Percentiles rank a stretch among this genome's conserved stretches.
These are phyloP conservation scores for Elysia chlorotica DNA, from an alignment of 1,140 invertebrate genomes.

Conservation along the genomic window DNA sequence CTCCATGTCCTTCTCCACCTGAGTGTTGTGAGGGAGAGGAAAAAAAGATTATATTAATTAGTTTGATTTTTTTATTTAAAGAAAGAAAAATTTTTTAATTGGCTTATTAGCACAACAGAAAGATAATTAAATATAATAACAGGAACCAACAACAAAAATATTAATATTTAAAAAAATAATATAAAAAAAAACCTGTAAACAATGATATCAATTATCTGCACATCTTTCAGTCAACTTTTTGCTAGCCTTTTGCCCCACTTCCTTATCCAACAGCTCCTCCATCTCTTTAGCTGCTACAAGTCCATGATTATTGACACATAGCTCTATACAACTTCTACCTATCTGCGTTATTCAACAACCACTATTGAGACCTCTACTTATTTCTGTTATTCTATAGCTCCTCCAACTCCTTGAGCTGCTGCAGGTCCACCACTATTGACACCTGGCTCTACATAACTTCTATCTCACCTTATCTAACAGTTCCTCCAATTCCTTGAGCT, in stretches of 20 bases:
- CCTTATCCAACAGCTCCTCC: no score
- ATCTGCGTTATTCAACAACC: not conserved
- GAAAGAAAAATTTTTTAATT: not conserved
- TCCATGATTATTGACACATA: not conserved
- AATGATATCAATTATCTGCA: no score
- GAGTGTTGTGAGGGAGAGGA: not conserved
- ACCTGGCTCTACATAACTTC: not conserved
- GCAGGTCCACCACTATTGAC: not conserved
- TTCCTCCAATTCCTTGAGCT: conserved; percentile 75
- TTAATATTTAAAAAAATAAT: not conserved
- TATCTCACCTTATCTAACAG: conserved; percentile 69
- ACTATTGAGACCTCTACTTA: not conserved
- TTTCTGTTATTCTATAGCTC: not conserved
- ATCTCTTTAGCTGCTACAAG: no score
- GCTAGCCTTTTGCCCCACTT: no score
- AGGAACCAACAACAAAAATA: not conserved
- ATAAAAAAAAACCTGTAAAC: not conserved
- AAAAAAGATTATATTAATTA: not conserved
- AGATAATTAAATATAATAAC: not conserved
- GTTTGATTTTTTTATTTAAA: not conserved
- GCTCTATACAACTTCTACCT: not conserved
- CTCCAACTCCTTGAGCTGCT: not conserved
- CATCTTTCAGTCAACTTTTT: no score
- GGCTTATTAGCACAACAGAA: not conserved
- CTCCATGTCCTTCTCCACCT: conserved; percentile 73